Base-by-base conservation (phyloP, 2,888 invertebrate species). In the Athalia cordata region DNA sequence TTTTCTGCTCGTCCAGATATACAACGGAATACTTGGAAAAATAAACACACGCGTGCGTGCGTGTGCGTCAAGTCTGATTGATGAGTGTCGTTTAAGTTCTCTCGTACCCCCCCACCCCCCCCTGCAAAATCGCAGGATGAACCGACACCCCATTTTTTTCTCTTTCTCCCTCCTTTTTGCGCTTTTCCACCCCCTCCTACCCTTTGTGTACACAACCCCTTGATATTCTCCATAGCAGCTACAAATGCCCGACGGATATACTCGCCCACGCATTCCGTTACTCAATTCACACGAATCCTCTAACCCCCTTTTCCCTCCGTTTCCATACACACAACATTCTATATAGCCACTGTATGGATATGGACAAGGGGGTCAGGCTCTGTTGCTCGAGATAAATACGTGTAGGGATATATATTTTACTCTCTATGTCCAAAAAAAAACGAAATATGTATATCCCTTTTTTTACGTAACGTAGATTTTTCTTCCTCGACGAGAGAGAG, bases 71-170 rank as follows among this genome's bases (percentile, higher is more conserved):
- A 47, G 72, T 8, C 72, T 72, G 72, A 72, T 72, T 72, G 72
- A 72, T 72, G 72, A 59, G 72, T 72, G 72, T 59, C 59, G 72
- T 72, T 72, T 72, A 72, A 43, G 72, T 47, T 68, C 72, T 57
- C 59, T 43, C 15, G 43, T 9, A 9, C 29, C 29, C 29, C 29
- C 29, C 29, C 29, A 0, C 29, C 29, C 29, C 29, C 29, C 29
- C 29, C 29, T 2, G 29, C 29, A 29, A 29, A 29, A 29, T 29
- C 29, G 29, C 29, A 29, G 29, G 29, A 29, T 29, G 29, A 29
- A 29, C 29, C 29, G 29, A 29, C 29, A 29, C 29, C 29, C 29
- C 29, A 29, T 29, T 29, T 29, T 29, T 2, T 29, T 2, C 1
- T 29, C 2, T 29, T 29, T 29, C 2, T 29, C 29, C 1, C 29